phyloP scores from a whole-genome alignment of 2,888 invertebrate species.

The Neuroscelio doddi region DNA sequence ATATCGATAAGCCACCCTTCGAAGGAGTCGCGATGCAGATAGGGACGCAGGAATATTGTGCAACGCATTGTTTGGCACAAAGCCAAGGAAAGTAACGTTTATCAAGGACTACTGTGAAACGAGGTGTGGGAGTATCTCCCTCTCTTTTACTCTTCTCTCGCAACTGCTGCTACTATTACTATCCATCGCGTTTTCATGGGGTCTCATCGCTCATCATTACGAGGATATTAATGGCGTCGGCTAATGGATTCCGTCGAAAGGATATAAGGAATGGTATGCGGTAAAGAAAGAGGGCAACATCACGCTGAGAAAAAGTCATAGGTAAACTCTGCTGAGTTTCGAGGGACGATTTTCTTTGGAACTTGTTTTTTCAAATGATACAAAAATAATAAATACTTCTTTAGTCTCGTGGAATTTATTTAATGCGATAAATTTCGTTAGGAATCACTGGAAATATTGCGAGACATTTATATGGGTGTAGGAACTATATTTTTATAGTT shows the following conservation, averaged over 20 bases:
- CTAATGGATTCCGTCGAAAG: slow-evolving; percentile 65
- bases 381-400: too few species aligned
- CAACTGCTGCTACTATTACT: slow-evolving; percentile 23
- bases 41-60: slow-evolving; percentile 55
- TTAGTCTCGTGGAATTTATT: too few species aligned
- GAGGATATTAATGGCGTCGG: slow-evolving; percentile 65
- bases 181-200: slow-evolving; percentile 47
- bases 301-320: background rate
- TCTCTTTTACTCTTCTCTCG: slow-evolving; percentile 27
- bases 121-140: slow-evolving; percentile 33
- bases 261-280: slow-evolving; percentile 11
- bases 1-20: slow-evolving; percentile 51
- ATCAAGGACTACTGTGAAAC: slow-evolving; percentile 57
- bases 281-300: slow-evolving; percentile 7
- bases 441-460: too few species aligned
- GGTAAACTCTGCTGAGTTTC: background rate
- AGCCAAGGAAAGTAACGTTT: slow-evolving; percentile 64
- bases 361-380: too few species aligned
- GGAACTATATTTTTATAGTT: too few species aligned
- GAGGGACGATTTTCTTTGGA: background rate
- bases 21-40: slow-evolving; percentile 32
- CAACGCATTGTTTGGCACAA: slow-evolving; percentile 60
- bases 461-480: too few species aligned
- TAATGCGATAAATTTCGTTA: too few species aligned
- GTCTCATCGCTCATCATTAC: slow-evolving; percentile 67